Evolutionary conservation across 2,797 vertebrate genomes (phyloP).

Genomic region (Rhinella marina): DNA sequence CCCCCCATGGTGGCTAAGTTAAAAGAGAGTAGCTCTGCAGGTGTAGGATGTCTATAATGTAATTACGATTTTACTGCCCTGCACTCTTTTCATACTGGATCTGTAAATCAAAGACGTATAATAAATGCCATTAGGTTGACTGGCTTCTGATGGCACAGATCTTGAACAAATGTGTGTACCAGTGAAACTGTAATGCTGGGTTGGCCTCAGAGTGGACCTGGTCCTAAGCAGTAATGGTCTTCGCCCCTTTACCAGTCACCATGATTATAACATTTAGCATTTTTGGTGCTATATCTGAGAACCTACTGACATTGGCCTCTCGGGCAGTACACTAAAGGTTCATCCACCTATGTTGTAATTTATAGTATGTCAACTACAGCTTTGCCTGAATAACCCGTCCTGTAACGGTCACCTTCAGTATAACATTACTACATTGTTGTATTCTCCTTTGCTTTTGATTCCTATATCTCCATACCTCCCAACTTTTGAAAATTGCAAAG

Average conservation of each 20-base stretch:
- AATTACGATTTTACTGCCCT: neutral
- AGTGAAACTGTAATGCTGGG: neutral
- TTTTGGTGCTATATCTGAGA: neutral
- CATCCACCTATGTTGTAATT: neutral
- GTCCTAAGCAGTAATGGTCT: too few species aligned
- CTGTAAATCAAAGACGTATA: neutral
- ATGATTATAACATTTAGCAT: neutral
- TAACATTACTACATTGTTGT: neutral
- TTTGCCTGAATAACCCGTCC: neutral
- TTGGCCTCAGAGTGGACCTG: too few species aligned
- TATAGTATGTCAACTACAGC: neutral
- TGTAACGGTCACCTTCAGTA: neutral
- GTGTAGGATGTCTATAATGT: neutral
- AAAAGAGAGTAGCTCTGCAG: neutral
- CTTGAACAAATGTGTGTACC: neutral
- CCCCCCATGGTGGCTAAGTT: neutral
- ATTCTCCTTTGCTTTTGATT: neutral
- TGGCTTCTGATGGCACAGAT: neutral
- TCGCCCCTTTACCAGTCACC: neutral
- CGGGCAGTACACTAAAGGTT: neutral
- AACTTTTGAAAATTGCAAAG: too few species aligned
- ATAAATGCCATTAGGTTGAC: neutral
- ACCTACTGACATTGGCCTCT: neutral
- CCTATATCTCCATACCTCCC: too few species aligned
- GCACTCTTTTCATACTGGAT: neutral